phyloP scores from a whole-genome alignment of 2,888 invertebrate species.

The Amaurobius ferox region DNA sequence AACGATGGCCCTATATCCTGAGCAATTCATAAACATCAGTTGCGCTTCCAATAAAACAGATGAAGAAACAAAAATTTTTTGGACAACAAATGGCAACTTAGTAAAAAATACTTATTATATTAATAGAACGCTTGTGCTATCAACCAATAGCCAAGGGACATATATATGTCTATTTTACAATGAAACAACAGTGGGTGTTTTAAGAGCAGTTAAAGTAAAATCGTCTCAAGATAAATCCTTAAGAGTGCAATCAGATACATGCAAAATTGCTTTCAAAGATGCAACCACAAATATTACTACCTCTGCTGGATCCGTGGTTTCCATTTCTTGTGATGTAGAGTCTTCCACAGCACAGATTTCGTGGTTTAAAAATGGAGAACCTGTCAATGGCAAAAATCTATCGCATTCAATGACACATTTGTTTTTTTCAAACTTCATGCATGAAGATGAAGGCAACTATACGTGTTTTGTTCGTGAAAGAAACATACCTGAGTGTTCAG shows the following conservation, averaged over 20 bases:
- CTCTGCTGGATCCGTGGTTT: slow-evolving; percentile 22
- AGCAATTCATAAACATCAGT: slow-evolving; percentile 28
- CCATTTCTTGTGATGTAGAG: slow-evolving; percentile 48
- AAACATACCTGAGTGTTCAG: slow-evolving; percentile 7
- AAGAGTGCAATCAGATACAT: background rate
- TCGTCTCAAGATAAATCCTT: background rate
- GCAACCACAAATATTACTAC: slow-evolving; percentile 14
- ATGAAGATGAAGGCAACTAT: slow-evolving; percentile 44
- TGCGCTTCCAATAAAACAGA: slow-evolving; percentile 9
- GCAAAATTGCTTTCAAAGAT: slow-evolving; percentile 35
- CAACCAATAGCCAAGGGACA: slow-evolving; percentile 36
- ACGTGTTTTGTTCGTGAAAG: slow-evolving; percentile 35
- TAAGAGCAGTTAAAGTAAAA: slow-evolving; percentile 36
- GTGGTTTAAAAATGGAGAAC: slow-evolving; percentile 49
- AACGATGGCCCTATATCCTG: slow-evolving; percentile 20
- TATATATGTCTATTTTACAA: slow-evolving; percentile 42
- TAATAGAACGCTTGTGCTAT: background rate
- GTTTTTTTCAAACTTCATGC: slow-evolving; percentile 25
- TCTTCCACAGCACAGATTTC: background rate
- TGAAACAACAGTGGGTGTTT: slow-evolving; percentile 19
- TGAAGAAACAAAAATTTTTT: slow-evolving; percentile 7
- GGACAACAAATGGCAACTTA: slow-evolving; percentile 33
- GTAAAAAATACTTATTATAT: background rate
- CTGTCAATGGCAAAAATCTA: background rate
- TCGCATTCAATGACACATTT: background rate